phyloP scores from a whole-genome alignment of 2,888 invertebrate species.

The Ecdyonurus torrentis region DNA sequence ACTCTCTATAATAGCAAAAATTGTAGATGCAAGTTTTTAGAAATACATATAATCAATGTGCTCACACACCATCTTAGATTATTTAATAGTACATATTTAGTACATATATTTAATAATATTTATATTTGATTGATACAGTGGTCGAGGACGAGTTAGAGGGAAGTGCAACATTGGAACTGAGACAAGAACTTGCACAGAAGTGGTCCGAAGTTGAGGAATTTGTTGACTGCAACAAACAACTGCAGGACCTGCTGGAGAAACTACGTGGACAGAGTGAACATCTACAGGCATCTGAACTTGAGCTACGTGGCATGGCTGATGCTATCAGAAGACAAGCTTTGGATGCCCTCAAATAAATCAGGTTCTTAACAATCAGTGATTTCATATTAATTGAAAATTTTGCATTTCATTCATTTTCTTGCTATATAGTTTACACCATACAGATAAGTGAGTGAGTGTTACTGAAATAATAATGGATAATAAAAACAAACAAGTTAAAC shows the following conservation, averaged over 20 bases:
- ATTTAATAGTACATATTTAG: no score
- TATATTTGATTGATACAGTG: not conserved
- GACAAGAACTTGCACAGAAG: constrained; percentile 13
- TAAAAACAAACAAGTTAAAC: not conserved
- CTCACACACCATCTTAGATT: no score
- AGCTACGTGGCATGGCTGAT: constrained; percentile 24
- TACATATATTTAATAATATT: no score
- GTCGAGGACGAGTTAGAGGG: not conserved
- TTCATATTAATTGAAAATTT: not conserved
- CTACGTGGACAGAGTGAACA: constrained; percentile 20
- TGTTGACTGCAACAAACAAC: constrained; percentile 21
- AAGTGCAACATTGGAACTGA: not conserved
- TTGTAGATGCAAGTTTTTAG: no score
- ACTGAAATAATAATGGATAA: not conserved
- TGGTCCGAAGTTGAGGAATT: constrained; percentile 21
- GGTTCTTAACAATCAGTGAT: no score
- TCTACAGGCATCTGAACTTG: constrained; percentile 20
- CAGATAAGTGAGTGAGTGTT: no score
- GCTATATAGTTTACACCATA: no score
- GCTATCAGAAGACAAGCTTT: constrained; percentile 26
- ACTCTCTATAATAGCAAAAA: no score
- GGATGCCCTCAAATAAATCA: constrained; percentile 21
- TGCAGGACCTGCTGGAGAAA: constrained; percentile 20
- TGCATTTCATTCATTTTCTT: no score
- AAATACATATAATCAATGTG: no score